A percentile compares a stretch with the other conserved stretches of the same genome.
Evolutionary conservation across 2,113 vertebrate genomes (phyloP).

Genomic region (Sinocyclocheilus anophthalmus): DNA sequence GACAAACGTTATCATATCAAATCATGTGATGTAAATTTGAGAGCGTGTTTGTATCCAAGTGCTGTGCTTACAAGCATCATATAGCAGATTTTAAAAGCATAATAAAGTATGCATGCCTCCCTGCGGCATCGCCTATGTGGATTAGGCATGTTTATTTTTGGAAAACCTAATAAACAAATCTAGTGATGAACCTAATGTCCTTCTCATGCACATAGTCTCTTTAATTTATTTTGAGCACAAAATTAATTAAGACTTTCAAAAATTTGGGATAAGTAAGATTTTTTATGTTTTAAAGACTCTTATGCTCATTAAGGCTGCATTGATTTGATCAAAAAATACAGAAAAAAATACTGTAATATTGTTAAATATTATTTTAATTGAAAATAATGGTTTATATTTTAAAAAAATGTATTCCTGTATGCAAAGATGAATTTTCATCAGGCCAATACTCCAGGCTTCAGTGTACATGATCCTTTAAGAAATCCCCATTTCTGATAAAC

Average conservation of each 20-base stretch:
- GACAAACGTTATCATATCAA: not conserved
- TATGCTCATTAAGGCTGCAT: not conserved
- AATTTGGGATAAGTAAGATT: not conserved
- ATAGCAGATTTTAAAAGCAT: constrained; percentile 22
- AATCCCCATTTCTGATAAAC: too few species aligned
- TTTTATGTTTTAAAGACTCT: not conserved
- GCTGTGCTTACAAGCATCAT: not conserved
- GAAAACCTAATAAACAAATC: constrained; percentile 27
- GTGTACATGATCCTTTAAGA: too few species aligned
- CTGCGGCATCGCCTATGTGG: not conserved
- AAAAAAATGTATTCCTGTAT: too few species aligned
- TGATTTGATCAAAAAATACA: not conserved
- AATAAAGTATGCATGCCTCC: constrained; percentile 2
- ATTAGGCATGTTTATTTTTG: constrained; percentile 12
- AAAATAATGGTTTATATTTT: too few species aligned
- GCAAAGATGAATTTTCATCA: too few species aligned
- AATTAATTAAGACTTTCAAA: too few species aligned
- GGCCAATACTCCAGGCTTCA: too few species aligned
- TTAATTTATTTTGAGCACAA: not conserved
- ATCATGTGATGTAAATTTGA: not conserved
- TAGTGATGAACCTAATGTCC: constrained; percentile 1
- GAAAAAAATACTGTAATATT: not conserved
- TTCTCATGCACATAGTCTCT: not conserved
- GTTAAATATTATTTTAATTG: too few species aligned
- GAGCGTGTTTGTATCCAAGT: not conserved